A percentile compares a stretch with the other conserved stretches of the same genome.
Evolutionary conservation across 1,140 invertebrate species (phyloP).

Genomic region (Myzus persicae): DNA sequence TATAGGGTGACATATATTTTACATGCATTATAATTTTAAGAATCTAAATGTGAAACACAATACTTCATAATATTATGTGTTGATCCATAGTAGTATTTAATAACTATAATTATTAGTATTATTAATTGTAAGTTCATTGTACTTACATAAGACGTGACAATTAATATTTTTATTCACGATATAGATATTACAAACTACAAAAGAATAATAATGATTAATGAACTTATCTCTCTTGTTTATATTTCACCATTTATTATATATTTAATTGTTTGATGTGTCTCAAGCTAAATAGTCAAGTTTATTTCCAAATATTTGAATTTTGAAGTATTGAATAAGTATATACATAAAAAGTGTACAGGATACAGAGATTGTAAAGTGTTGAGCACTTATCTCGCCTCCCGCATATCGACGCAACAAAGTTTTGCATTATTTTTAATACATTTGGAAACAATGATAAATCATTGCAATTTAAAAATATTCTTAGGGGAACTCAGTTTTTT

Average conservation of each 20-base stretch:
- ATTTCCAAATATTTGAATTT: background rate
- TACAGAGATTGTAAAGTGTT: background rate
- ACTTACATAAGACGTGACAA: no score
- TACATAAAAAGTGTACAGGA: background rate
- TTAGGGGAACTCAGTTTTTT: background rate
- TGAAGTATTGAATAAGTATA: background rate
- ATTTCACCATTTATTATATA: background rate
- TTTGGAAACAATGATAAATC: background rate
- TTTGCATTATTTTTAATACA: background rate
- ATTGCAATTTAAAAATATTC: conserved; percentile 14
- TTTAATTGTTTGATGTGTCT: background rate
- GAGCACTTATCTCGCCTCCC: background rate
- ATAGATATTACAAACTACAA: no score
- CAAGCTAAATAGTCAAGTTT: background rate
- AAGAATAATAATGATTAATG: background rate
- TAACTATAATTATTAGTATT: no score
- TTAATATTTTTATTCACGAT: no score
- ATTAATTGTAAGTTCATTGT: no score
- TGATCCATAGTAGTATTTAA: no score
- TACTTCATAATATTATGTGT: no score
- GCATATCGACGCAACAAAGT: background rate
- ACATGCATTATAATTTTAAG: no score
- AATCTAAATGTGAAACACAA: no score
- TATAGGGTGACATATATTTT: no score
- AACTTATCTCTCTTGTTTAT: background rate